Evolutionary conservation across 1,140 invertebrate species (phyloP).

Genomic region (fruit fly (Drosophila melanogaster)): DNA sequence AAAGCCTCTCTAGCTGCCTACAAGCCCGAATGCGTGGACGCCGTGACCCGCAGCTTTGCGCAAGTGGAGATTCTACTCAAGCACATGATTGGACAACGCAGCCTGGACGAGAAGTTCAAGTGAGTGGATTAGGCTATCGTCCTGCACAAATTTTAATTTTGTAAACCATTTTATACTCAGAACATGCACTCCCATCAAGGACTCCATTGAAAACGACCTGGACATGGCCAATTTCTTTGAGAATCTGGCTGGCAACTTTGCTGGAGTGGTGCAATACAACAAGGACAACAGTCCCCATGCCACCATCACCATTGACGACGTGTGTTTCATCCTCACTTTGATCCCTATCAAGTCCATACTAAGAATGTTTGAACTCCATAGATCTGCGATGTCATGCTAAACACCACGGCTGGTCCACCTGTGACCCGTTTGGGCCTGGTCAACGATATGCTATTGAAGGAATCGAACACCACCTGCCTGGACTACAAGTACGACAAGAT

Average conservation of each 20-base stretch:
- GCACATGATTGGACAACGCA: constrained; percentile 87
- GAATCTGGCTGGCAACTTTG: constrained; percentile 92
- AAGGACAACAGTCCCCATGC: constrained; percentile 93
- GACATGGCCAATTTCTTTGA: constrained; percentile 93
- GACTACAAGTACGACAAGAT: constrained; percentile 93
- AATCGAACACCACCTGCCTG: constrained; percentile 90
- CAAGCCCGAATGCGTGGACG: constrained; percentile 87
- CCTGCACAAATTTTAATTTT: no score
- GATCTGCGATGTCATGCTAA: constrained; percentile 91
- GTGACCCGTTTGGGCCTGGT: constrained; percentile 90
- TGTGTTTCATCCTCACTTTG: not conserved
- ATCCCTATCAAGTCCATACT: not conserved
- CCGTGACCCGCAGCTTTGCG: constrained; percentile 87
- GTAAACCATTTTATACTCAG: constrained; percentile 83
- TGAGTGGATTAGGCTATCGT: constrained; percentile 69
- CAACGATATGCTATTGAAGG: constrained; percentile 89
- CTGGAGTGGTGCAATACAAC: constrained; percentile 96
- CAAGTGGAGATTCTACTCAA: constrained; percentile 88
- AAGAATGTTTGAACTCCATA: not conserved
- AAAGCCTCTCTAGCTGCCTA: constrained; percentile 88
- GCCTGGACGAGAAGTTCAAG: constrained; percentile 89
- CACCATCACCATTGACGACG: constrained; percentile 91
- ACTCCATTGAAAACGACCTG: constrained; percentile 86
- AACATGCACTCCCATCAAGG: constrained; percentile 91
- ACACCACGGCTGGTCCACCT: constrained; percentile 86